Evolutionary conservation across 1,140 invertebrate species (phyloP).

Genomic region (Spodoptera litura): DNA sequence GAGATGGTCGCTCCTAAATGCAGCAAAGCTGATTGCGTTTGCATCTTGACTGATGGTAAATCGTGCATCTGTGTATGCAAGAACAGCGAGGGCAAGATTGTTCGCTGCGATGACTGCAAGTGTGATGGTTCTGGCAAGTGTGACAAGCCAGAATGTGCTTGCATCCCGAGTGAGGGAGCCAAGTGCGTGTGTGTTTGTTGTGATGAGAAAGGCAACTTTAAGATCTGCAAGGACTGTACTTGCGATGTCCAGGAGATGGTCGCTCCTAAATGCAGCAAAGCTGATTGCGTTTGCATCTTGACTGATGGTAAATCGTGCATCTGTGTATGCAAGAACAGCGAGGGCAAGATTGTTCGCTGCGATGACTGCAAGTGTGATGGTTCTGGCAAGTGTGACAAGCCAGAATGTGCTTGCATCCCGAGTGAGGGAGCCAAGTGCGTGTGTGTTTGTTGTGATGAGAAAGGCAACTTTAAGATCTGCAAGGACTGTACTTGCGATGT

Average conservation of each 20-base stretch:
- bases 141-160: conserved; percentile 45
- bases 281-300: conserved; percentile 54
- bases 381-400: conserved; percentile 16
- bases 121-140: conserved; percentile 49
- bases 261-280: conserved; percentile 49
- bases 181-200: conserved; percentile 51
- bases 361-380: conserved; percentile 36
- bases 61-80: conserved; percentile 58
- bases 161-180: conserved; percentile 42
- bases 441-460: conserved; percentile 43
- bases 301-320: conserved; percentile 54
- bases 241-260: conserved; percentile 10
- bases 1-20: conserved; percentile 20
- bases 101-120: conserved; percentile 49
- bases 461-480: conserved; percentile 7
- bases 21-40: conserved; percentile 58
- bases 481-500: conserved; percentile 7
- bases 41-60: conserved; percentile 57
- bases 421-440: conserved; percentile 45
- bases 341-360: conserved; percentile 4
- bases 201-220: conserved; percentile 45
- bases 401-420: conserved; percentile 13
- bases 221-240: conserved; percentile 47
- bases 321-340: conserved; percentile 54
- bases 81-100: conserved; percentile 55